phyloP scores from a whole-genome alignment of 2,797 vertebrate genomes.

The Typhlichthys eigenmanni region DNA sequence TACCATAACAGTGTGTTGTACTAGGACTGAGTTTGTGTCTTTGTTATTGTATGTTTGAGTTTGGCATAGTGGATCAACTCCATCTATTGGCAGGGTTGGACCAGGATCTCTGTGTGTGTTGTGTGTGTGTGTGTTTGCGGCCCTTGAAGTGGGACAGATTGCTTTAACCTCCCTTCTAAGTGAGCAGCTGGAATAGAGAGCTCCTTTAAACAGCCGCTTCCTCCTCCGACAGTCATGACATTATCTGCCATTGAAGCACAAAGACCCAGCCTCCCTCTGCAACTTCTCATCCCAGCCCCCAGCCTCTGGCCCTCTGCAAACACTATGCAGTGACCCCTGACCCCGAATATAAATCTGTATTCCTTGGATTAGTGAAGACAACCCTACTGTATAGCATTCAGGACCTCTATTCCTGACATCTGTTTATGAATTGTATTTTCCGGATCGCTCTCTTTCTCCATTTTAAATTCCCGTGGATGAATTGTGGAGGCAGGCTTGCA shows the following conservation, averaged over 20 bases:
- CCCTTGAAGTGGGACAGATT: constrained; percentile 79
- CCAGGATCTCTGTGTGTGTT: constrained; percentile 15
- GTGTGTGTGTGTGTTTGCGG: constrained; percentile 23
- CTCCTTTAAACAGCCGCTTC: constrained; percentile 73
- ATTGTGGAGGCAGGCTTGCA: constrained; percentile 52
- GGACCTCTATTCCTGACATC: constrained; percentile 24
- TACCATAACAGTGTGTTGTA: constrained; percentile 9
- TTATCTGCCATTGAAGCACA: constrained; percentile 73
- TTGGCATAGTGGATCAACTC: constrained; percentile 42
- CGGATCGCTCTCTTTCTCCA: constrained; percentile 16
- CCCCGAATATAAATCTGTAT: constrained; percentile 65
- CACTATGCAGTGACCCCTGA: constrained; percentile 66
- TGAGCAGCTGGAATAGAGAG: constrained; percentile 77
- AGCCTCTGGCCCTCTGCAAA: constrained; percentile 54
- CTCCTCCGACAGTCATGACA: constrained; percentile 74
- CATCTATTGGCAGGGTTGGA: constrained; percentile 58
- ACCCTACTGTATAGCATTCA: constrained; percentile 26
- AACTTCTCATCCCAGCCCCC: constrained; percentile 40
- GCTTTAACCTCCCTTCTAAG: constrained; percentile 75
- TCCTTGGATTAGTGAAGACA: constrained; percentile 41
- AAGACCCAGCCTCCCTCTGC: constrained; percentile 54
- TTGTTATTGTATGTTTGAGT: constrained; percentile 41
- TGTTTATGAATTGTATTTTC: constrained; percentile 28
- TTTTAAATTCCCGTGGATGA: constrained; percentile 44
- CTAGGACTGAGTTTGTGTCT: background rate